These are phyloP conservation scores for Alcis repandata DNA, from an alignment of 2,888 invertebrate species.

Conservation along the genomic window DNA sequence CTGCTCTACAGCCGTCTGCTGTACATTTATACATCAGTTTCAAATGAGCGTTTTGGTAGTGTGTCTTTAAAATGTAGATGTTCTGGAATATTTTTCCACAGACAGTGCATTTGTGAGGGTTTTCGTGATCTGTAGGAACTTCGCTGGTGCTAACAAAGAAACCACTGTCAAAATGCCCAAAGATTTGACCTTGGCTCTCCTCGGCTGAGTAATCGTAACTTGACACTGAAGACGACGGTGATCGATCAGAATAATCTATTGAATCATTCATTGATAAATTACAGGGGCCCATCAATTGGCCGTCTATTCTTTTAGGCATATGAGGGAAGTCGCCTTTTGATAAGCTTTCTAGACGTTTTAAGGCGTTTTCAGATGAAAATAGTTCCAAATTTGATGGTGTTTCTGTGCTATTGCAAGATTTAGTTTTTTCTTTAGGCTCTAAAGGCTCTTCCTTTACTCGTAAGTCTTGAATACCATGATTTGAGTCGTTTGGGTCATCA, in stretches of 20 bases:
- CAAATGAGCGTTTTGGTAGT: conserved; percentile 98
- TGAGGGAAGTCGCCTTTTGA: conserved; percentile 92
- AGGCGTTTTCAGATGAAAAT: conserved; percentile 88
- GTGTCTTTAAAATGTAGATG: conserved; percentile 96
- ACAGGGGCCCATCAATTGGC: conserved; percentile 66
- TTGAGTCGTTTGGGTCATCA: conserved; percentile 67
- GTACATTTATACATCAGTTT: conserved; percentile 98
- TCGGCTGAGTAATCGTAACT: conserved; percentile 87
- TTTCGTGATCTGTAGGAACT: conserved; percentile 96
- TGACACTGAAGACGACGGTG: conserved; percentile 87
- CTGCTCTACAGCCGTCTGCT: conserved; percentile 97
- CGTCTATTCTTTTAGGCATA: conserved; percentile 66
- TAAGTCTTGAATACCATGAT: conserved; percentile 68
- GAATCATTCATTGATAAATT: conserved; percentile 76
- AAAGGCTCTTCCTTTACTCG: conserved; percentile 74
- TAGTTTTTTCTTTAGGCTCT: conserved; percentile 69
- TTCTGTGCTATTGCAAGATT: conserved; percentile 50
- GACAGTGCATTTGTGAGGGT: conserved; percentile 95
- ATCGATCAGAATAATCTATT: conserved; percentile 82
- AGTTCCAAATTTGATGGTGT: conserved; percentile 57
- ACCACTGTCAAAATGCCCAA: conserved; percentile 91
- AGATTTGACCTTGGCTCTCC: conserved; percentile 88
- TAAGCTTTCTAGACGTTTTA: conserved; percentile 92
- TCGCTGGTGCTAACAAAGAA: conserved; percentile 91
- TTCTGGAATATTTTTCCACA: conserved; percentile 98